Base-by-base conservation (phyloP, 2,113 vertebrate species). In the Anoplopoma fimbria region DNA sequence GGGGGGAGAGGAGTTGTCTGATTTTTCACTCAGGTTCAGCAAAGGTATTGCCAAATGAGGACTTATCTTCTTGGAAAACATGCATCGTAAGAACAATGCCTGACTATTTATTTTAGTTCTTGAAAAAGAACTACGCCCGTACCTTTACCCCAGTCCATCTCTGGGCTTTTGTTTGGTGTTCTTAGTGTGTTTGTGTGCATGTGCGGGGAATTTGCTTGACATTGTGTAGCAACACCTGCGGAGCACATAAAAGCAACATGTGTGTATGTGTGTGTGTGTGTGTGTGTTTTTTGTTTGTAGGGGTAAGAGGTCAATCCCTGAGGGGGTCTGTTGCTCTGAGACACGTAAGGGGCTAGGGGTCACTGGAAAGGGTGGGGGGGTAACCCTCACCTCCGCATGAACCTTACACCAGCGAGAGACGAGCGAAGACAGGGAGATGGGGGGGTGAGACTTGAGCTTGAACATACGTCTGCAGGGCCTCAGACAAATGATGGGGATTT, bases 401-500 rank as follows among this genome's bases (percentile, higher is more conserved):
- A 95, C 94, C 91, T 84, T 82, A 58, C 85, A 75, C 84, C 64
- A 67, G 65, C 84, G 74, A 82, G 74, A 77, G 79, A 77, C 70
- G 72, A 73, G 69, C 64, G 36, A 75, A 86, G 69, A 74, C 61
- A 82, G 53, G 51, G 67, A 61, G 83, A 88, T 74, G 0, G 58
- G 77, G 79, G 27, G 82, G 91, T 49, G 75, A 85, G 91, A 91
- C 92, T 92, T 93, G 93, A 93, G 91, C 91, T 93, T 93, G 93
- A 93, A 91, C 90, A 93, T 92, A 91, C 82, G 84, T 91, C 92
- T 91, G 78, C 75, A 62, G 86, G 87, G 91, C 83, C 80, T 81
- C 34, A 89, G 88, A 93, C 91, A 89, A 93, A 93, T 93, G 83
- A 93, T 84, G 73, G 84, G 90, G 92, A 90, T 94, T 93, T 93